phyloP scores from a whole-genome alignment of 2,888 invertebrate genomes.

The Muscina levida region DNA sequence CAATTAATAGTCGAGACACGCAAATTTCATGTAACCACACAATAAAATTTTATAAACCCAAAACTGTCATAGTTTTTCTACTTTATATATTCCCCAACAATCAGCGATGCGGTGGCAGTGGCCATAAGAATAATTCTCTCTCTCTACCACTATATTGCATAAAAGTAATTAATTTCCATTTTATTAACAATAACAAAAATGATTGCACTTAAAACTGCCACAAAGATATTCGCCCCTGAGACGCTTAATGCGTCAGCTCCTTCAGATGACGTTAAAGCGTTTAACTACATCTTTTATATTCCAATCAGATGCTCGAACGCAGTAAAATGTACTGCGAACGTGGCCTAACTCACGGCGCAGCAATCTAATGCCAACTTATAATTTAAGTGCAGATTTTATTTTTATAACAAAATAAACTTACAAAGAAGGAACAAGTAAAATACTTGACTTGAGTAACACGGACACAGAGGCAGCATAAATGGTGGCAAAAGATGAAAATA shows the following conservation, averaged over 20 bases:
- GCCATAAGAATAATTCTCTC: background rate
- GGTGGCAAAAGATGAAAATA: background rate
- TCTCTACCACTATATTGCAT: background rate
- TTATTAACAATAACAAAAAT: conserved; percentile 30
- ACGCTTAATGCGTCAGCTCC: background rate
- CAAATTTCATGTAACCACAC: background rate
- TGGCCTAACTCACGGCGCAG: conserved; percentile 6
- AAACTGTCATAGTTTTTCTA: background rate
- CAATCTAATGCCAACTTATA: conserved; percentile 9
- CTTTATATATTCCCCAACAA: background rate
- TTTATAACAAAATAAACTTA: conserved; percentile 17
- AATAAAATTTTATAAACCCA: conserved; percentile 4
- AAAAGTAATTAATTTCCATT: conserved; percentile 25
- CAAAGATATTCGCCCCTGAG: background rate
- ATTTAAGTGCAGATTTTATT: conserved; percentile 26
- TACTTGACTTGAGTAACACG: too few species aligned
- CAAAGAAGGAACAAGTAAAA: background rate
- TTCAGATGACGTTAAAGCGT: background rate
- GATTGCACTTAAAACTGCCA: background rate
- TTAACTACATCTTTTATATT: conserved; percentile 25
- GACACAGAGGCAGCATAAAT: too few species aligned
- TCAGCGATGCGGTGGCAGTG: background rate
- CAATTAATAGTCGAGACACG: background rate
- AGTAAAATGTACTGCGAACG: background rate
- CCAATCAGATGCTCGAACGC: conserved; percentile 12